These are phyloP conservation scores for Lasius platythorax DNA, from an alignment of 2,888 invertebrate species.

Conservation along the genomic window DNA sequence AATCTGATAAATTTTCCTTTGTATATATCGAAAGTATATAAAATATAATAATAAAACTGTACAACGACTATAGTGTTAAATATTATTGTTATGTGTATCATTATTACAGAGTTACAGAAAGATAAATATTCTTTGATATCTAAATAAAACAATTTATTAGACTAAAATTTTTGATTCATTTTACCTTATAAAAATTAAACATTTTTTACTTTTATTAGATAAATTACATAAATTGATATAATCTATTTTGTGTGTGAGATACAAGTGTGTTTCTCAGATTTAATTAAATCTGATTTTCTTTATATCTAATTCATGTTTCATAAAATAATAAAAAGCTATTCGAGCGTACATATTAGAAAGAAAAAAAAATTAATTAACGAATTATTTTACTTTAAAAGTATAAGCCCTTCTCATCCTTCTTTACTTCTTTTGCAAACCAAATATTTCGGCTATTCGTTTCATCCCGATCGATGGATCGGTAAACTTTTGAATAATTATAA, in stretches of 20 bases:
- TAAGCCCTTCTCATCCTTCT: background rate
- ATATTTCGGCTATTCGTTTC: constrained; percentile 32
- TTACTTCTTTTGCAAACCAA: constrained; percentile 5
- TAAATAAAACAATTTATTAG: background rate
- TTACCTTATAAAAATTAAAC: background rate
- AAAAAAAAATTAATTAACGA: constrained; percentile 38
- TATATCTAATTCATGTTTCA: constrained; percentile 24
- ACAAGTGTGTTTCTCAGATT: background rate
- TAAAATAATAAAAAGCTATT: constrained; percentile 35
- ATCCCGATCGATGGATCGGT: constrained; percentile 53
- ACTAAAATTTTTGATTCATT: background rate
- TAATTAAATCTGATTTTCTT: constrained; percentile 24
- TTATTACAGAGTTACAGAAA: background rate
- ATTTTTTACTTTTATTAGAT: background rate
- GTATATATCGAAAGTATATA: background rate
- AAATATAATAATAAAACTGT: background rate
- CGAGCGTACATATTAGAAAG: background rate
- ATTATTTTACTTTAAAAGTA: constrained; percentile 21
- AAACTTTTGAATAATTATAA: constrained; percentile 83
- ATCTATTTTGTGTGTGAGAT: background rate
- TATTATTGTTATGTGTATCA: background rate
- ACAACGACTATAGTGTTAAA: background rate
- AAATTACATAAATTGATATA: constrained; percentile 26
- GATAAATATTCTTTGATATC: background rate
- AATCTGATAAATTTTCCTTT: background rate